Evolutionary conservation across 2,113 vertebrate genomes (phyloP).

Genomic region (Triplophysa dalaica): DNA sequence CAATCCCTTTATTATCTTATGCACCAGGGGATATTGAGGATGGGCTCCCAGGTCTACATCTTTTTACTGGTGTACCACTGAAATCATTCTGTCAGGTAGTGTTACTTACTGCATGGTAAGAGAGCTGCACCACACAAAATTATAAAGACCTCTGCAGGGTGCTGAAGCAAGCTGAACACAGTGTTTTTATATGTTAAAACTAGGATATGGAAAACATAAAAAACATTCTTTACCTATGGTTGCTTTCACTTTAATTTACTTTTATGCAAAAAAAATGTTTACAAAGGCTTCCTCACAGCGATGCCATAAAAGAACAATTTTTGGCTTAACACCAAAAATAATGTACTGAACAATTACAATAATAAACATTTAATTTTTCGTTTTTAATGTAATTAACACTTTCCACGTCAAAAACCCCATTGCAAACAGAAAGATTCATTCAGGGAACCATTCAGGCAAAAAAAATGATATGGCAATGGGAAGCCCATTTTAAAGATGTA

Average conservation of each 20-base stretch:
- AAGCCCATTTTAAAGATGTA: too few relatives aligned
- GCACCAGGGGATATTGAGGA: not conserved
- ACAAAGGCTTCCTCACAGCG: too few relatives aligned
- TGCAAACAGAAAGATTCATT: too few relatives aligned
- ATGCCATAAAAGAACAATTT: too few relatives aligned
- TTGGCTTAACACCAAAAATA: too few relatives aligned
- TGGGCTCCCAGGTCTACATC: not conserved
- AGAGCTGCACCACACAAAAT: not conserved
- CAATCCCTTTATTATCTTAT: slow-evolving; percentile 6
- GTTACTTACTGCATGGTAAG: not conserved
- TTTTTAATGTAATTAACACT: too few relatives aligned
- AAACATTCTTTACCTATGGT: not conserved
- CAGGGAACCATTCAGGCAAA: too few relatives aligned
- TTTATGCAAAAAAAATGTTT: too few relatives aligned
- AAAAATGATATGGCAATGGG: too few relatives aligned
- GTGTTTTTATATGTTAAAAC: not conserved
- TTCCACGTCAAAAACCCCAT: too few relatives aligned
- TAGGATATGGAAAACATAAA: not conserved
- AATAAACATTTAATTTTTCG: too few relatives aligned
- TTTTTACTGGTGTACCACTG: slow-evolving; percentile 2
- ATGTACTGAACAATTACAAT: too few relatives aligned
- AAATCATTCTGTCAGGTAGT: not conserved
- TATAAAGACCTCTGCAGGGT: not conserved
- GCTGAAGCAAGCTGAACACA: not conserved
- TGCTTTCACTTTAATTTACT: not conserved